Conservation (phyloP, 2,797 vertebrate genomes). For the Diplodus puntazzo region DNA sequence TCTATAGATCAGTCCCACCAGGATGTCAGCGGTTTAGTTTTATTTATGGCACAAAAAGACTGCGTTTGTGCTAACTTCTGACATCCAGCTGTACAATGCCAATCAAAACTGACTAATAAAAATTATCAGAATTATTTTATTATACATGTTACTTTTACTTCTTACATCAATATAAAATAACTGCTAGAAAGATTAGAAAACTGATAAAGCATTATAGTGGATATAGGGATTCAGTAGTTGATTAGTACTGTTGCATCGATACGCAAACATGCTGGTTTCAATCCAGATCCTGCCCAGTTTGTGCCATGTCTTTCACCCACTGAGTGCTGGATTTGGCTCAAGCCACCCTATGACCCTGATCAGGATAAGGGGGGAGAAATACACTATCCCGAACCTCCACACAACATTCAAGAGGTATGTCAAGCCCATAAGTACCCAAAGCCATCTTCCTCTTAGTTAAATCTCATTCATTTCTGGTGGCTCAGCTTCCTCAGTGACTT, state of each 20-base stretch:
- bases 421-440: neutral
- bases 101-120: neutral
- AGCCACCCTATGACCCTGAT: neutral
- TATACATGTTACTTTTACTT: neutral
- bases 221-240: neutral
- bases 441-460: neutral
- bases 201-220: too few species aligned
- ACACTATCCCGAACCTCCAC: too few species aligned
- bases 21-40: neutral
- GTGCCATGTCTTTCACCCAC: too few species aligned
- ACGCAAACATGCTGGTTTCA: neutral
- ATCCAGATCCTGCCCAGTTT: neutral
- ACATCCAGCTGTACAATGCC: neutral
- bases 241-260: neutral
- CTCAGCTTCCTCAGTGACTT: neutral
- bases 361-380: neutral
- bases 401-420: neutral
- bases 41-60: neutral
- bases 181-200: neutral
- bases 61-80: neutral
- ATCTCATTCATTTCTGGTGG: neutral
- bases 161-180: neutral
- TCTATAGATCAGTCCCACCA: neutral
- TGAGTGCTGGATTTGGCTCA: neutral
- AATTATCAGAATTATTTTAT: neutral